Conservation (phyloP, 2,888 invertebrate genomes). For the Itoplectis maculator region DNA sequence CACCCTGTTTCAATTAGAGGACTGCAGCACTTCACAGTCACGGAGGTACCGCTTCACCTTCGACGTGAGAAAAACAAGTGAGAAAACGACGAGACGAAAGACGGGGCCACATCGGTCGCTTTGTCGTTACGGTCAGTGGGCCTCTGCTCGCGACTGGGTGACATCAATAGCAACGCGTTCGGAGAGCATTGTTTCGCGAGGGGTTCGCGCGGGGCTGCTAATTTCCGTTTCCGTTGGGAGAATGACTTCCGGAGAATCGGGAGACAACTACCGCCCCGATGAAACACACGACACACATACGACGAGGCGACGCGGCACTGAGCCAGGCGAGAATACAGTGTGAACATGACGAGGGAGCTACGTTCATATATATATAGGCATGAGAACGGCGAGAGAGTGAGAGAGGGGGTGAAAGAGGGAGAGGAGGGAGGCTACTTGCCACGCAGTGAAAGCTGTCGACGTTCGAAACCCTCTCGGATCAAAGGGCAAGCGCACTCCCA, state of each 20-base stretch:
- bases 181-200: not conserved
- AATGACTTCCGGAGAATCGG: conserved; percentile 78
- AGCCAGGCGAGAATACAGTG: not conserved
- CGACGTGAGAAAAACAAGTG: not conserved
- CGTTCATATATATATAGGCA: not conserved
- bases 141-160: not conserved
- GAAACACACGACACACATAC: not conserved
- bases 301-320: not conserved
- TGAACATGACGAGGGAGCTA: conserved; percentile 24
- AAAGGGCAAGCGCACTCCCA: conserved; percentile 18
- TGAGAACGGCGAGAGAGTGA: conserved; percentile 15
- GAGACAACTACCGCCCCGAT: conserved; percentile 8
- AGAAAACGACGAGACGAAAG: not conserved
- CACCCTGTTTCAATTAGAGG: conserved; percentile 68
- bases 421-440: not conserved
- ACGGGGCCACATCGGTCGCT: conserved; percentile 43
- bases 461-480: conserved; percentile 2
- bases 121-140: conserved; percentile 39
- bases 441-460: conserved; percentile 21
- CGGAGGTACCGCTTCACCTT: conserved; percentile 43
- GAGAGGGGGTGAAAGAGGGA: conserved; percentile 7
- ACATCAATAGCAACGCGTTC: conserved; percentile 33
- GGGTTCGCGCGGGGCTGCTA: conserved; percentile 71
- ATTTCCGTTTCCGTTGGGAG: conserved; percentile 80
- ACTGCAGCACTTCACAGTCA: conserved; percentile 44